Evolutionary conservation across 2,797 vertebrate genomes (phyloP), one percentile per base, ranked within the genome.

Genomic region (Ctenosaura bakeri): DNA sequence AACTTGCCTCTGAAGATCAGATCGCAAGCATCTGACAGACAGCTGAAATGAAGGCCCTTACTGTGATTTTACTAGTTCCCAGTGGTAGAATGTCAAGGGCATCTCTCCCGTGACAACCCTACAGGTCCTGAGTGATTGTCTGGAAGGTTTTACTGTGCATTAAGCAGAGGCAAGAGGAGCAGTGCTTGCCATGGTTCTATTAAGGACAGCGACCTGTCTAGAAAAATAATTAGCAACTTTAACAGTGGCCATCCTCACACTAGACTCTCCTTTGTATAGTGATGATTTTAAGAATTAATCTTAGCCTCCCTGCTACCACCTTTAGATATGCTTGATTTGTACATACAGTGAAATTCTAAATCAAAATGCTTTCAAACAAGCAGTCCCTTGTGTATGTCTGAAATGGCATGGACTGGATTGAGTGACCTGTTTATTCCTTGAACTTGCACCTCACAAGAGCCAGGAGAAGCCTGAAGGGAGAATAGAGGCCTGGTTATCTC

Each of bases 321-420:
- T 84, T 78, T 26, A 26, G 42, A 66, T 29, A n/a, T 87, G 29
- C 76, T 79, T 69, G 38, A 3, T 62, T 89, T 83, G 73, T 24
- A 29, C 6, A 32, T 12, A 4, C 50, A 71, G 26, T 29, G 10
- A 79, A 52, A 56, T 54, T 85, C 59, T 66, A 35, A 79, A 85
- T 32, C n/a, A 66, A 32, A 42, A 9, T 85, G 2, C 83, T 79
- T 89, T 80, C 74, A 59, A 90, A 71, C 76, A 56, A 85, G 35
- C 29, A 80, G 4, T n/a, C 24, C 66, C 50, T 59, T 85, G 62
- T 84, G 73, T 29, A 38, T 69, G 64, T 35, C n/a, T 71, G 32
- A 66, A 35, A 69, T 52, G 18, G 38, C 50, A 14, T 14, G 42
- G 18, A 3, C 35, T 83, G 18, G 50, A 76, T 62, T 29, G 74